Base-by-base conservation (phyloP, 2,888 invertebrate species). In the Drosophila imparisetae region DNA sequence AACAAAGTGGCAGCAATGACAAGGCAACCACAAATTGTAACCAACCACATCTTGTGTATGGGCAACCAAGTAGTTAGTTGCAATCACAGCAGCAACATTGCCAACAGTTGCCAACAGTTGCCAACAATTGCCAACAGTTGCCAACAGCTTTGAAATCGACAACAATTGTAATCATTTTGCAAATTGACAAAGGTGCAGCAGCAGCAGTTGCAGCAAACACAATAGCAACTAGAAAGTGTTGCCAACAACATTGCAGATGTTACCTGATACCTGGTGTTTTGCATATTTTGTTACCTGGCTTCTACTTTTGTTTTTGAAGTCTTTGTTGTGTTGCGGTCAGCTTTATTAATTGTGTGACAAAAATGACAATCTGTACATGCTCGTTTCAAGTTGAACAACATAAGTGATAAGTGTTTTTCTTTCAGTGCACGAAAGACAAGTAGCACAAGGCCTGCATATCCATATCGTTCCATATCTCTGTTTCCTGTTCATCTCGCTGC, bases 381-480 rank as follows among this genome's bases (percentile, higher is more conserved):
- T 21, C 7, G 2, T 2, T 45, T 15, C 45, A 45, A 21, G 15
- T 42, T 45, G 21, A 11, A 3, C 7, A 4, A 0, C 4, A 45
- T 13, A 10, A 8, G 2, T n/a, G 40, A 40, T 29, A 24, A 11
- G 34, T 18, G 18, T 36, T 15, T 27, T 54, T 38, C 27, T 8
- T 13, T 55, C 54, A 55, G 55, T 55, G 55, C 38, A 55, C 60
- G 40, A 30, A 40, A 38, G 40, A 36, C 42, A 72, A 65, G 27
- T 72, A 30, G 80, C 64, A 71, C 77, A 78, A 75, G 66, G 75
- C 66, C 72, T 66, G 52, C 30, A 36, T 67, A 45, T 48, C 5
- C 50, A 21, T 21, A 18, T 34, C 29, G 13, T 30, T 45, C 6
- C 18, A 11, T 36, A n/a, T 48, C 24, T n/a, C 27, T 21, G 15